phyloP scores from a whole-genome alignment of 2,888 invertebrate genomes.

The Mycalesis mineus region DNA sequence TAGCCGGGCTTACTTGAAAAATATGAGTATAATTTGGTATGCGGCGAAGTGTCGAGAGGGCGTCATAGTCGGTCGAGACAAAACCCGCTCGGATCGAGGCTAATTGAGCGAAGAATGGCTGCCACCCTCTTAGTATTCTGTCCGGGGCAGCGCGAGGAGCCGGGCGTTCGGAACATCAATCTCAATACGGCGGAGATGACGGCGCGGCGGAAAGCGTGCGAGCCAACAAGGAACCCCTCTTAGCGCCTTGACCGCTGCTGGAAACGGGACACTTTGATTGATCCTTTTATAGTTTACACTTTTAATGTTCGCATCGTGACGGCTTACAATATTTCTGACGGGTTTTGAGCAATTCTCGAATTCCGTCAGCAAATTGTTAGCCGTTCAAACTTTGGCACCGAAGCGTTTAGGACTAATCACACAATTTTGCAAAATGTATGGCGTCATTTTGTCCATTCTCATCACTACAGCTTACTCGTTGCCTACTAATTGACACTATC shows the following conservation, averaged over 20 bases:
- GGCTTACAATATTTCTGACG: not conserved
- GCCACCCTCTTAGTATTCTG: conserved; percentile 70
- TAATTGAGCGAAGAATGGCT: conserved; percentile 73
- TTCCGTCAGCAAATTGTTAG: too few relatives aligned
- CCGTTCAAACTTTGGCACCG: too few relatives aligned
- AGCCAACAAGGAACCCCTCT: conserved; percentile 72
- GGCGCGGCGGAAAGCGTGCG: conserved; percentile 60
- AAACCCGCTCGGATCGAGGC: conserved; percentile 57
- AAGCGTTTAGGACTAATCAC: too few relatives aligned
- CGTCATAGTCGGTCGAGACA: conserved; percentile 51
- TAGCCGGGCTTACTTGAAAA: conserved; percentile 63
- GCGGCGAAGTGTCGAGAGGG: conserved; percentile 54
- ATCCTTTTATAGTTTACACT: conserved; percentile 39
- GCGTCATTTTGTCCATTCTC: too few relatives aligned
- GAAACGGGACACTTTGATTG: conserved; percentile 55
- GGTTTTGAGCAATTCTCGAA: not conserved
- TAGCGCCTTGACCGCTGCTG: conserved; percentile 50
- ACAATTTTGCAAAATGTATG: too few relatives aligned
- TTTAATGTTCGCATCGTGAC: conserved; percentile 15
- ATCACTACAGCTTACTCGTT: too few relatives aligned
- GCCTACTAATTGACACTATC: too few relatives aligned
- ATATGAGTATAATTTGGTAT: conserved; percentile 70
- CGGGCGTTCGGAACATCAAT: conserved; percentile 68
- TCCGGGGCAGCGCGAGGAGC: conserved; percentile 46
- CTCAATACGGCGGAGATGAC: conserved; percentile 73